phyloP scores from a whole-genome alignment of 2,797 vertebrate species.

The Hylomyscus alleni region DNA sequence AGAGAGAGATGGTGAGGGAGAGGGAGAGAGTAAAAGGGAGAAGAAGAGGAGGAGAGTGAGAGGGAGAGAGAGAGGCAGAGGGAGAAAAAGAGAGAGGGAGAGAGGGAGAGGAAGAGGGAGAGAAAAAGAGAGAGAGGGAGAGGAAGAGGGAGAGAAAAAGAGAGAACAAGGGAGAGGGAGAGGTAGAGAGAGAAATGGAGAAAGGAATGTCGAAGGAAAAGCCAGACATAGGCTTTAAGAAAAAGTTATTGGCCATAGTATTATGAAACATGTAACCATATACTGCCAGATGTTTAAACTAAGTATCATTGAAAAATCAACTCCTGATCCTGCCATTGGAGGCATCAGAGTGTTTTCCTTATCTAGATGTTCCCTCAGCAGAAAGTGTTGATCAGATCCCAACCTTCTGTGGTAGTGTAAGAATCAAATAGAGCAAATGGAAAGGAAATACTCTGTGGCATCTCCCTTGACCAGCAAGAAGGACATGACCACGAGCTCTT shows the following conservation, averaged over 20 bases:
- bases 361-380: no score
- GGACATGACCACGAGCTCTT: no score
- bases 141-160: accelerated
- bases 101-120: no score
- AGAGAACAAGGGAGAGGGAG: no score
- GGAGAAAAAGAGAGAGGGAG: not conserved
- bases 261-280: not conserved
- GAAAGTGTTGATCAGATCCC: not conserved
- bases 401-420: not conserved
- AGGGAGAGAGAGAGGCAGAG: no score
- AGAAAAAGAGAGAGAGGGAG: not conserved
- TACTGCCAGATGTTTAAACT: not conserved
- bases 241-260: not conserved
- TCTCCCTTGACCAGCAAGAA: no score
- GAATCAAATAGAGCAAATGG: not conserved
- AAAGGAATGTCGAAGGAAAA: no score
- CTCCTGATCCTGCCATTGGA: not conserved
- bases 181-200: no score
- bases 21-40: no score
- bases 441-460: not conserved
- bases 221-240: not conserved
- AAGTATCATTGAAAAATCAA: not conserved
- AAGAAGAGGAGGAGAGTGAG: no score
- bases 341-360: not conserved
- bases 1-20: no score